Conservation (phyloP, 2,888 invertebrate species). For the Eristalinus aeneus region DNA sequence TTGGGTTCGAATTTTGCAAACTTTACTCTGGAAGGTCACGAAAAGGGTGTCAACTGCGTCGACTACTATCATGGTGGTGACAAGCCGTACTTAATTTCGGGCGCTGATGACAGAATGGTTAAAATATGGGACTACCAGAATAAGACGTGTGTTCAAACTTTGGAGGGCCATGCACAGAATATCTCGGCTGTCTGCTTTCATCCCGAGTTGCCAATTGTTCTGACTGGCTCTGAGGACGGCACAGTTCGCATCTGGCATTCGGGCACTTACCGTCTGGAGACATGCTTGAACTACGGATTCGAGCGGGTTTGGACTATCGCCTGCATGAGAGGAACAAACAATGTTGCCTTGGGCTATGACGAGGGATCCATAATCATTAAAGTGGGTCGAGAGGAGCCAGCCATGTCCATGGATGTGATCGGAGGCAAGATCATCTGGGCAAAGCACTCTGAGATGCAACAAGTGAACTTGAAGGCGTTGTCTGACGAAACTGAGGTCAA, state of each 20-base stretch:
- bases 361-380: slow-evolving; percentile 81
- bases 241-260: slow-evolving; percentile 99
- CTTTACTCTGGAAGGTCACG: slow-evolving; percentile 98
- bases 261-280: slow-evolving; percentile 97
- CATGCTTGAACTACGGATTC: slow-evolving; percentile 97
- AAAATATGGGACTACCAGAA: slow-evolving; percentile 99
- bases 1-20: slow-evolving; percentile 98
- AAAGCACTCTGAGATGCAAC: slow-evolving; percentile 98
- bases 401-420: slow-evolving; percentile 98
- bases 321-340: slow-evolving; percentile 95
- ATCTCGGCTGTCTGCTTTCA: slow-evolving; percentile 98
- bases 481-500: slow-evolving; percentile 85
- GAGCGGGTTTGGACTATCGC: slow-evolving; percentile 99
- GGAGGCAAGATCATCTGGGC: slow-evolving; percentile 99
- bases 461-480: slow-evolving; percentile 81
- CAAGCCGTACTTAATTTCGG: slow-evolving; percentile 99
- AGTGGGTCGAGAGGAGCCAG: slow-evolving; percentile 97
- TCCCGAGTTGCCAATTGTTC: slow-evolving; percentile 97
- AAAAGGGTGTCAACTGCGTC: slow-evolving; percentile 99
- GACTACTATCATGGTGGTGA: slow-evolving; percentile 99
- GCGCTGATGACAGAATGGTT: slow-evolving; percentile 97
- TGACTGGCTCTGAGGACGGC: slow-evolving; percentile 99
- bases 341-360: slow-evolving; percentile 93
- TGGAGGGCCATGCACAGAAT: slow-evolving; percentile 98
- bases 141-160: slow-evolving; percentile 99